Percentiles rank a stretch among this genome's conserved stretches.
These are phyloP conservation scores for Nesogale talazaci DNA, from an alignment of 2,113 vertebrate species.

Conservation along the genomic window DNA sequence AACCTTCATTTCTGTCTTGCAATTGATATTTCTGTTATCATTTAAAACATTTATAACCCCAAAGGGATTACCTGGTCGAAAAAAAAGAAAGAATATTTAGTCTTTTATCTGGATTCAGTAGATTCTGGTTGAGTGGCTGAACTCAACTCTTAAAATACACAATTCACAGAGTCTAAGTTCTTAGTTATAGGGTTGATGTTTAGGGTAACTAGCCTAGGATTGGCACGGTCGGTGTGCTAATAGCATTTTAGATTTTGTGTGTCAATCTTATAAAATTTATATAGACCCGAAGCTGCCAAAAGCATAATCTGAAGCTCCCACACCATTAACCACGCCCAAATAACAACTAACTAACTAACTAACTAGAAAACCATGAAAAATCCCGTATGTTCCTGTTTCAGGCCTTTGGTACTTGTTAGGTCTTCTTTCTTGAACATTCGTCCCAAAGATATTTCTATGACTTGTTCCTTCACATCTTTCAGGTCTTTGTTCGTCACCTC, in stretches of 20 bases:
- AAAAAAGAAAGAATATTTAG: background rate
- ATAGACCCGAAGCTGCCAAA: background rate
- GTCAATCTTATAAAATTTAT: background rate
- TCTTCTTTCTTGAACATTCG: background rate
- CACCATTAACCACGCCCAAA: background rate
- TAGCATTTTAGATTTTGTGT: background rate
- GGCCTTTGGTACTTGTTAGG: background rate
- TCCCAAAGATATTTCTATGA: background rate
- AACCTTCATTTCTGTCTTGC: constrained; percentile 53
- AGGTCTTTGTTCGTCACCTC: background rate
- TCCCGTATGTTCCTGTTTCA: background rate
- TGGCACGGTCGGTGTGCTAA: background rate
- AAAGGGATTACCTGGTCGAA: background rate
- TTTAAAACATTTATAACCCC: background rate
- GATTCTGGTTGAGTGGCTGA: background rate
- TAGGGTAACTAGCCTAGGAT: background rate
- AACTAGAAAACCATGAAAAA: too few species aligned
- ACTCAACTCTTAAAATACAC: background rate
- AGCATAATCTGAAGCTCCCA: background rate
- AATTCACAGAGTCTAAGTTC: background rate
- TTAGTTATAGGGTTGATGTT: background rate
- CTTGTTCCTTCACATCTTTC: background rate
- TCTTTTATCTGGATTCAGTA: background rate
- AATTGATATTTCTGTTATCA: background rate
- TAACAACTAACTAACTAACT: too few species aligned